Evolutionary conservation across 2,888 invertebrate species (phyloP).

Genomic region (Lasiommata megera): DNA sequence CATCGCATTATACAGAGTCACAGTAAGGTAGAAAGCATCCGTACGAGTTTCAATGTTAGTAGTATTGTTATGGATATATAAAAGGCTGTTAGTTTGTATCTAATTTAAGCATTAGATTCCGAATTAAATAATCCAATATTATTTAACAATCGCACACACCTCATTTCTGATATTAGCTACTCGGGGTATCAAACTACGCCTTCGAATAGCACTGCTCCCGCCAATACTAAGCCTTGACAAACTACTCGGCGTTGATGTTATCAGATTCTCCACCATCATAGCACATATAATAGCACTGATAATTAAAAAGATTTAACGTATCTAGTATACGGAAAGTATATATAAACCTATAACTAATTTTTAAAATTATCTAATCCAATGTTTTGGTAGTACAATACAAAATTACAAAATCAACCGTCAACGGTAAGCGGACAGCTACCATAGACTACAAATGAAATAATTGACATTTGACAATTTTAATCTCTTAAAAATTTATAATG

Average conservation of each 20-base stretch:
- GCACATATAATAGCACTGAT: slow-evolving; percentile 22
- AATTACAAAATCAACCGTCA: background rate
- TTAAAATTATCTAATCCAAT: background rate
- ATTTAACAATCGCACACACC: slow-evolving; percentile 38
- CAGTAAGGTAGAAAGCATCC: too few species aligned
- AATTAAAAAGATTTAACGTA: background rate
- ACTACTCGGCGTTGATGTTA: slow-evolving; percentile 53
- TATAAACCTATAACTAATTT: background rate
- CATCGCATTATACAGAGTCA: too few species aligned
- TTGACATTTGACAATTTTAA: too few species aligned
- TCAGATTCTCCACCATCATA: slow-evolving; percentile 59
- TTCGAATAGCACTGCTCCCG: slow-evolving; percentile 60
- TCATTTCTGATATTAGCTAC: slow-evolving; percentile 49
- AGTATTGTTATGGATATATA: too few species aligned
- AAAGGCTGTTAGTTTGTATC: slow-evolving; percentile 5
- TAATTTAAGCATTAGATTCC: background rate
- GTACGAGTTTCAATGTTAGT: too few species aligned
- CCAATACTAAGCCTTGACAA: slow-evolving; percentile 58
- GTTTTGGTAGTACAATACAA: background rate
- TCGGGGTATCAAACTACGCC: slow-evolving; percentile 61
- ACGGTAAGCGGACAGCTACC: background rate
- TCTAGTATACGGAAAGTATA: too few species aligned
- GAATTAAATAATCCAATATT: background rate
- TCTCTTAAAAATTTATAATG: too few species aligned
- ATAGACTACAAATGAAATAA: background rate